Evolutionary conservation across 2,113 vertebrate species (phyloP), one percentile per base, ranked within the genome.

Genomic region (Dascyllus trimaculatus): DNA sequence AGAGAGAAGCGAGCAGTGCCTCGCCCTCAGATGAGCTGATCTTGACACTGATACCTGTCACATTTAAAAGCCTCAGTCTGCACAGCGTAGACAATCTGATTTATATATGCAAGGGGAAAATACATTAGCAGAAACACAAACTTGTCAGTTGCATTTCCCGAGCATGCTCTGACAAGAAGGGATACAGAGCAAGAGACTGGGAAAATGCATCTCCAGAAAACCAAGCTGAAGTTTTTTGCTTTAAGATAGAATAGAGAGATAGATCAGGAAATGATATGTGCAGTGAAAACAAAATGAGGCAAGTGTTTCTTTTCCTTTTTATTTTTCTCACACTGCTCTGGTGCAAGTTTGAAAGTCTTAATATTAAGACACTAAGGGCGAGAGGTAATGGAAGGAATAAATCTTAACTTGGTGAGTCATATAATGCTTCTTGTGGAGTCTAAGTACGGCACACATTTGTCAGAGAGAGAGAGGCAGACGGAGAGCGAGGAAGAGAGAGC

Each of bases 21-120:
- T 43, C 75, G 4, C 78, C 80, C 88, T 88, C 63, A 69, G 82
- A 84, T 85, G 83, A 81, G 84, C 63, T 45, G 76, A 92, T 88
- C 76, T 73, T 57, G 5, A 74, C 86, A 52, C 80, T 51, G 90
- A 91, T 89, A 91, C 87, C 85, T 87, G 91, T 88, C 88, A 84
- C 76, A 66, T 85, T 85, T 80, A 70, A 84, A 87, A 76, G 72
- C 77, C 71, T 77, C 70, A 0, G 53, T 59, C 70, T 67, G 71
- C 73, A 21, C 75, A 58, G 24, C 25, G 2, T 24, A 46, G 86
- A 85, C 59, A 84, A 86, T 80, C 73, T 48, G 60, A 81, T 86
- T 87, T 80, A 48, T 80, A 85, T 56, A 84, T 75, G 76, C 78
- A 86, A 86, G 87, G 84, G 83, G 73, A 17, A 90, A 86, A 89